A percentile compares a stretch with the other conserved stretches of the same genome.
Conservation (phyloP, 2,888 invertebrate genomes). For the Agriotes lineatus region DNA sequence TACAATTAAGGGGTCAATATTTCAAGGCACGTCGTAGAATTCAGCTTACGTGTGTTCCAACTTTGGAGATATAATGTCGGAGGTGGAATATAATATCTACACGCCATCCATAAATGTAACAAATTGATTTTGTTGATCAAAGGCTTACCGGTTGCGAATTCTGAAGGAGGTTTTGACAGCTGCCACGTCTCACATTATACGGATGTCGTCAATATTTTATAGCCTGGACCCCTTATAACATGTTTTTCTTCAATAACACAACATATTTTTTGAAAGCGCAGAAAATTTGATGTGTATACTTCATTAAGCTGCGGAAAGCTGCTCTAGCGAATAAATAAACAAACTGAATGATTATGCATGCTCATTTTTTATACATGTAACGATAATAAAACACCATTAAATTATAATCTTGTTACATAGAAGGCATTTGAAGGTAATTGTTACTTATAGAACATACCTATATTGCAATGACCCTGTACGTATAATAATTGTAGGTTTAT, state of each 20-base stretch:
- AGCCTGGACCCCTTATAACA: conserved; percentile 31
- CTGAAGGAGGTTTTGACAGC: conserved; percentile 44
- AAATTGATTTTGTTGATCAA: conserved; percentile 44
- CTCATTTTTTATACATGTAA: too few relatives aligned
- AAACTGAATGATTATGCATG: too few relatives aligned
- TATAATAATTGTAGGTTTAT: too few relatives aligned
- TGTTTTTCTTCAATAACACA: conserved; percentile 27
- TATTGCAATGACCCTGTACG: too few relatives aligned
- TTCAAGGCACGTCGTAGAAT: not conserved
- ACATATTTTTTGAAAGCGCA: conserved; percentile 1
- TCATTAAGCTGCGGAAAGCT: too few relatives aligned
- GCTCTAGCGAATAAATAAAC: too few relatives aligned
- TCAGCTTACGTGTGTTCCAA: not conserved
- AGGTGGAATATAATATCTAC: not conserved
- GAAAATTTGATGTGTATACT: conserved; percentile 1
- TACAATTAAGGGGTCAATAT: not conserved
- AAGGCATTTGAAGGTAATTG: too few relatives aligned
- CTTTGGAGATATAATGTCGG: not conserved
- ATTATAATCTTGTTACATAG: too few relatives aligned
- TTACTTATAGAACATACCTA: too few relatives aligned
- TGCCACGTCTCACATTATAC: conserved; percentile 41
- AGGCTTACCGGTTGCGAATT: conserved; percentile 37
- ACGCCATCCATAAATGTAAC: conserved; percentile 40
- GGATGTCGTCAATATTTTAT: conserved; percentile 41
- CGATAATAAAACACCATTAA: too few relatives aligned